Conservation (phyloP, 2,113 vertebrate genomes). For the Xiphophorus couchianus region DNA sequence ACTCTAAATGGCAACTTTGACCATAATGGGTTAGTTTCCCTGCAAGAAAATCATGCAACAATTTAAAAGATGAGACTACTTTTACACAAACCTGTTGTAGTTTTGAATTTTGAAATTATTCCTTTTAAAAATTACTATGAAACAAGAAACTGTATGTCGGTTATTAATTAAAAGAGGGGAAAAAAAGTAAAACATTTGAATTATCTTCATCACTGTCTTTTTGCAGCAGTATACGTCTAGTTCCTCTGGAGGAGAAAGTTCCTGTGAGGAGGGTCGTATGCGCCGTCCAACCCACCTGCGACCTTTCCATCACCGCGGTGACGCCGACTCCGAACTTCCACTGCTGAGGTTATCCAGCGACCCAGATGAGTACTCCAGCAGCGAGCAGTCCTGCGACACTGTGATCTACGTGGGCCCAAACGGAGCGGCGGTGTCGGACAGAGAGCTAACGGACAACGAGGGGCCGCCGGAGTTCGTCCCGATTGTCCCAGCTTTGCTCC, state of each 20-base stretch:
- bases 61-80: not conserved
- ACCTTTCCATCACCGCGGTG: conserved; percentile 88
- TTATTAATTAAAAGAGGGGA: not conserved
- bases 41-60: not conserved
- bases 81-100: not conserved
- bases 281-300: conserved; percentile 94
- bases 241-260: conserved; percentile 97
- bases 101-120: not conserved
- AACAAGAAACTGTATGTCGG: not conserved
- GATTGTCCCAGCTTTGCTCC: conserved; percentile 90
- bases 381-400: conserved; percentile 97
- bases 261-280: conserved; percentile 97
- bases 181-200: not conserved
- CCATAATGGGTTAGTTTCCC: too few species aligned
- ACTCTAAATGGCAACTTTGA: too few species aligned
- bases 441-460: conserved; percentile 96
- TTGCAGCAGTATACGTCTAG: conserved; percentile 92
- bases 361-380: conserved; percentile 97
- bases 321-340: conserved; percentile 87
- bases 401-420: conserved; percentile 98
- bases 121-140: not conserved
- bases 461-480: conserved; percentile 96
- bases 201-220: conserved; percentile 10
- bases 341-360: conserved; percentile 90
- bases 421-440: conserved; percentile 93